Evolutionary conservation across 2,113 vertebrate species (phyloP).

Genomic region (Redunca redunca): DNA sequence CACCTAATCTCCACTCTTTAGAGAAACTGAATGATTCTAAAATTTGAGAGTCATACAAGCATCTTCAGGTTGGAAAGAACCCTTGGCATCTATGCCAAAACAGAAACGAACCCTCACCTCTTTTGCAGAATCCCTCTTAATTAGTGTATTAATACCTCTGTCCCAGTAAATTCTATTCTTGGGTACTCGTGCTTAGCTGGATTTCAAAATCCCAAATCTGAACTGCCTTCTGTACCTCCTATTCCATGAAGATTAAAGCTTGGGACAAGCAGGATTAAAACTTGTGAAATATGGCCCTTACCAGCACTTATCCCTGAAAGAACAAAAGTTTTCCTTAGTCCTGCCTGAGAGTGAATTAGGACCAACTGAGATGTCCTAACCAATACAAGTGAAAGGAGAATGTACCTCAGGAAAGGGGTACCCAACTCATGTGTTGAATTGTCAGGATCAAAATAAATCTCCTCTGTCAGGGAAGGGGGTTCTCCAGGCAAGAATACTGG

Average conservation of each 20-base stretch:
- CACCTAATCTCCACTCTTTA: neutral
- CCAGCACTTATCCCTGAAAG: neutral
- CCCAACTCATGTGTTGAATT: neutral
- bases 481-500: neutral
- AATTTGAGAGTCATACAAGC: neutral
- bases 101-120: neutral
- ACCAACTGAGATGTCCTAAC: neutral
- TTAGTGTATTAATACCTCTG: neutral
- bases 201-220: neutral
- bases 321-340: neutral
- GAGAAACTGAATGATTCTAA: neutral
- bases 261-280: neutral
- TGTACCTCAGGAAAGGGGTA: neutral
- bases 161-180: neutral
- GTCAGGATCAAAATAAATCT: neutral
- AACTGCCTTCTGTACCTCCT: neutral
- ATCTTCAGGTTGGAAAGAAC: neutral
- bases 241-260: neutral
- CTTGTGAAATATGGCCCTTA: neutral
- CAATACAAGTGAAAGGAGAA: neutral
- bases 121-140: neutral
- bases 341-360: neutral
- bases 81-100: neutral
- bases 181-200: neutral
- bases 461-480: neutral